Evolutionary conservation across 2,888 invertebrate genomes (phyloP).

Genomic region (Galerucella calmariensis): DNA sequence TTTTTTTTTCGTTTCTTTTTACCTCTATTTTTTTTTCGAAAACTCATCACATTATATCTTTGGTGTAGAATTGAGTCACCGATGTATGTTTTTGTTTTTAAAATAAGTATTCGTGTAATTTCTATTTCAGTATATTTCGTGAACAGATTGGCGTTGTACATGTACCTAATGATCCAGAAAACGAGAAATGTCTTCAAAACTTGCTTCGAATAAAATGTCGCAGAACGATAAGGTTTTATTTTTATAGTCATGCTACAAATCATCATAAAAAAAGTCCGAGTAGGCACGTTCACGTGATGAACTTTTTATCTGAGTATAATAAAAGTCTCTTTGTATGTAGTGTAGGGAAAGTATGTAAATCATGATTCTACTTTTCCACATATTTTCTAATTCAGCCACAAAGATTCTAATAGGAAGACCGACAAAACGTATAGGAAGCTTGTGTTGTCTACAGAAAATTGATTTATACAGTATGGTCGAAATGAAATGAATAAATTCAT

Average conservation of each 20-base stretch:
- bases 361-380: too few species aligned
- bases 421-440: too few species aligned
- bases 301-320: neutral
- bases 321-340: neutral
- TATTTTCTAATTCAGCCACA: neutral
- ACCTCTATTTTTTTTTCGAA: neutral
- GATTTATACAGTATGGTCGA: too few species aligned
- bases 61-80: neutral
- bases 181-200: conserved; percentile 2
- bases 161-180: neutral
- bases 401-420: neutral
- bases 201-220: neutral
- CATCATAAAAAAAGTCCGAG: neutral
- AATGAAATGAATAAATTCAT: too few species aligned
- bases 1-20: neutral
- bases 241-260: neutral
- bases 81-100: neutral
- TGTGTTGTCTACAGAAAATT: too few species aligned
- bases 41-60: neutral
- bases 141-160: neutral
- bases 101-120: too few species aligned
- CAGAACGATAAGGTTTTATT: neutral
- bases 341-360: neutral
- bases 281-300: neutral
- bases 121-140: too few species aligned